Base-by-base conservation (phyloP, 2,888 invertebrate species). In the Neoascia interrupta region DNA sequence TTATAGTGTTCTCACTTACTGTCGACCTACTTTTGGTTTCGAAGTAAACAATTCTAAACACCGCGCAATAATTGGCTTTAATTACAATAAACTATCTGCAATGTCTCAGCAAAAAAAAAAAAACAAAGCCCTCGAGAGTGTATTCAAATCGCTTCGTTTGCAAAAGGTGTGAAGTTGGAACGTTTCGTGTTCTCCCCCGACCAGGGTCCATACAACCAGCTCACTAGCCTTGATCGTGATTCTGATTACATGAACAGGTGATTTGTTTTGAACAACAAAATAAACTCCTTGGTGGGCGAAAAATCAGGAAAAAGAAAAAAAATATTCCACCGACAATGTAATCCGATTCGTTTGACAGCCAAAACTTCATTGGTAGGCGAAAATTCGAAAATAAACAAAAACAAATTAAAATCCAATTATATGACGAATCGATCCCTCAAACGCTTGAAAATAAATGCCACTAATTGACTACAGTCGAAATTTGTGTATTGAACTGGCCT, bases 161-260 rank as follows among this genome's bases (percentile, higher is more conserved):
- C 8, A 45, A 15, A 23, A 53, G 34, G 53, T 36, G 23, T 36
- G 23, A 64, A 64, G 43, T 26, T n/a, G n/a, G n/a, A n/a, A n/a
- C n/a, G n/a, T n/a, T n/a, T n/a, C n/a, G n/a, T n/a, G n/a, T n/a
- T n/a, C 13, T 23, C 4, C 56, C 18, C 31, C 45, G 58, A 58
- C 49, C 41, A 37, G 51, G 56, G 49, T 19, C n/a, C 43, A 26
- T 21, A 28, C 26, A 8, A 8, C 18, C 28, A 18, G 15, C 8
- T 2, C 60, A 60, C 36, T 51, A 60, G 60, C 58, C 69, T 69
- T 69, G 69, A 69, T 60, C 69, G 69, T 69, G 69, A 69, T 51
- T 69, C 36, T 69, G 58, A 60, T 69, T 60, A 26, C 69, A 69
- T 26, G 51, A 53, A 15, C 43, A 60, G 23, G 51, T 60, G 51